Evolutionary conservation across 1,140 invertebrate species (phyloP), one percentile per base, ranked within the genome.

Genomic region (Liolophura sinensis): DNA sequence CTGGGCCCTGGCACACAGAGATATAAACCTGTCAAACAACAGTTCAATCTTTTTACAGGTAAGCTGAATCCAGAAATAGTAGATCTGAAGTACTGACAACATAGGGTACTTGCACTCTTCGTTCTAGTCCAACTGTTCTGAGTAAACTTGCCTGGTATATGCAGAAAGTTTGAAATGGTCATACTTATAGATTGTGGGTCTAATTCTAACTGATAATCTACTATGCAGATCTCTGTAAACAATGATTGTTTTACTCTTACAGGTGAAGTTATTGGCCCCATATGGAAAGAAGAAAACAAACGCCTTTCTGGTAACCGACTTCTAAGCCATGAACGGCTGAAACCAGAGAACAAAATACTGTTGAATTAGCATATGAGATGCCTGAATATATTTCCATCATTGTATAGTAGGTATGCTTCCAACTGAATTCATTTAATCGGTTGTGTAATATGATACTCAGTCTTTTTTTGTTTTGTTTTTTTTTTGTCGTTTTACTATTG

Each of bases 41-140:
- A 74, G 31, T 79, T 73, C 54, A 72, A 79, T 66, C 61, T 78
- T 46, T 58, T 79, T 31, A 79, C 75, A 73, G 77, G 77, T 79
- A 71, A 31, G 59, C 51, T 54, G 3, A 54, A 7, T n/a, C 12
- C 18, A 7, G 3, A n/a, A 54, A 24, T 12, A n/a, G 24, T 54
- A 54, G 3, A 7, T 54, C n/a, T n/a, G n/a, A n/a, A n/a, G n/a
- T n/a, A n/a, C n/a, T n/a, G n/a, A n/a, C n/a, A n/a, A n/a, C n/a
- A n/a, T n/a, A n/a, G n/a, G n/a, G n/a, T n/a, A n/a, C n/a, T n/a
- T n/a, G n/a, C n/a, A n/a, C n/a, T n/a, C n/a, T 54, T 20, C 24
- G 24, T 7, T 24, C 3, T 4, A 20, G 24, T n/a, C 7, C 18
- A 54, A 7, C n/a, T 5, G n/a, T 3, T 54, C 7, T 5, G 51